phyloP scores from a whole-genome alignment of 2,113 vertebrate genomes.

The Ia io region DNA sequence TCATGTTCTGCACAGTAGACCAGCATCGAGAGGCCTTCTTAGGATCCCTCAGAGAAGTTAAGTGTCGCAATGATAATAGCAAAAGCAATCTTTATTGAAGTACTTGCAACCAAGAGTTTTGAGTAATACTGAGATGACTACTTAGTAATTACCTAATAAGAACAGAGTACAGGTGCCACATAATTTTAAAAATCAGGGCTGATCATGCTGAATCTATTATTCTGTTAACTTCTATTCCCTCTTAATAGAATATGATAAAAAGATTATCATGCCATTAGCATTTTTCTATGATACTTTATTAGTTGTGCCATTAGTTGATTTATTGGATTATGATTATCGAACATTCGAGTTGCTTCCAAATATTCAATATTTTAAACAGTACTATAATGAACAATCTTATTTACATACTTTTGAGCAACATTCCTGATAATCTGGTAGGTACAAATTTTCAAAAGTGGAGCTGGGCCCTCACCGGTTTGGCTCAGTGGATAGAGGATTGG shows the following conservation, averaged over 20 bases:
- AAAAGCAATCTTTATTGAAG: neutral
- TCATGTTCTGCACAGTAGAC: neutral
- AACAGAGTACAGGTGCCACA: neutral
- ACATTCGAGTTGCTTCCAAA: neutral
- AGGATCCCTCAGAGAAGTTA: neutral
- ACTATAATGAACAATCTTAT: neutral
- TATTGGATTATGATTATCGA: neutral
- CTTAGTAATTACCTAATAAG: neutral
- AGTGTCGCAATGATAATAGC: neutral
- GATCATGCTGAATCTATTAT: neutral
- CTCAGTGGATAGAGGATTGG: no score
- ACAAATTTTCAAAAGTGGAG: neutral
- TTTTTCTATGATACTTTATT: conserved; percentile 5
- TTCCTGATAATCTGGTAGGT: neutral
- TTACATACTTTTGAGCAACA: neutral
- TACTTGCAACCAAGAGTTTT: neutral
- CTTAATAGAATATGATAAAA: neutral
- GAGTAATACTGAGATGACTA: neutral
- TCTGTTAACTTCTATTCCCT: neutral
- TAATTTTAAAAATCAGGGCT: neutral
- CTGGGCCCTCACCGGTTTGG: neutral
- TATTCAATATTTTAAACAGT: neutral
- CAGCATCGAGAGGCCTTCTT: neutral
- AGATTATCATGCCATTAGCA: neutral
- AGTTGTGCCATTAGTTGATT: neutral